Evolutionary conservation across 2,113 vertebrate genomes (phyloP).

Genomic region (Tupaia chinensis): DNA sequence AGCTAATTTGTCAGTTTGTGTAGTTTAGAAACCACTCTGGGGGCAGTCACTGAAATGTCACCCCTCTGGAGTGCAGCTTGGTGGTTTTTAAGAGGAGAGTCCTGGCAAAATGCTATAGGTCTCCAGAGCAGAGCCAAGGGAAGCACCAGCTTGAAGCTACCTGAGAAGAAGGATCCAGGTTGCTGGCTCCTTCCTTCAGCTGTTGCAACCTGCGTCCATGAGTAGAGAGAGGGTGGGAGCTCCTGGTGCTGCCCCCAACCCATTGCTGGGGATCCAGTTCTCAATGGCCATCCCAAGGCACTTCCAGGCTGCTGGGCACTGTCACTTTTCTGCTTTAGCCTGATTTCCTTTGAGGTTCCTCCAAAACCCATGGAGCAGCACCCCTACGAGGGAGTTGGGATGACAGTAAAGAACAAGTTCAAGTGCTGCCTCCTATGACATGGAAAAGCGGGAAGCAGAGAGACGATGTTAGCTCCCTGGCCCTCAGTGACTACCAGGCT

Average conservation of each 20-base stretch:
- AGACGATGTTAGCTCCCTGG: fast-evolving
- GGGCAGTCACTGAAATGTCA: neutral
- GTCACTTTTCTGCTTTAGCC: neutral
- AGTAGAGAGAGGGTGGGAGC: neutral
- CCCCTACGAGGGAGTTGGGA: no score
- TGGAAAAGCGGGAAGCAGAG: no score
- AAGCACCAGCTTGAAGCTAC: fast-evolving
- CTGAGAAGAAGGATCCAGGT: fast-evolving
- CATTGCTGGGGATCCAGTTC: neutral
- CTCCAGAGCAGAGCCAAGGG: neutral
- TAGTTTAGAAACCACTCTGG: neutral
- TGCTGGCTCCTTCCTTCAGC: fast-evolving
- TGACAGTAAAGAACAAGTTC: no score
- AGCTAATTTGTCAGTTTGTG: neutral
- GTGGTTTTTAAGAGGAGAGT: neutral
- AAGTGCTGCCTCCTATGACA: fast-evolving
- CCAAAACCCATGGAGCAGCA: fast-evolving
- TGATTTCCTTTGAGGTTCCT: neutral
- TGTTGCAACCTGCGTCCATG: no score
- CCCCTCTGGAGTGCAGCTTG: neutral
- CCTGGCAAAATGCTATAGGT: fast-evolving
- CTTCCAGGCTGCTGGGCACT: fast-evolving
- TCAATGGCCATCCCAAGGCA: fast-evolving
- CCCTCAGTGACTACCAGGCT: neutral
- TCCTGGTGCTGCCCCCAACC: neutral